These are phyloP conservation scores for Hippotragus niger DNA, from an alignment of 2,113 vertebrate genomes.

Conservation along the genomic window DNA sequence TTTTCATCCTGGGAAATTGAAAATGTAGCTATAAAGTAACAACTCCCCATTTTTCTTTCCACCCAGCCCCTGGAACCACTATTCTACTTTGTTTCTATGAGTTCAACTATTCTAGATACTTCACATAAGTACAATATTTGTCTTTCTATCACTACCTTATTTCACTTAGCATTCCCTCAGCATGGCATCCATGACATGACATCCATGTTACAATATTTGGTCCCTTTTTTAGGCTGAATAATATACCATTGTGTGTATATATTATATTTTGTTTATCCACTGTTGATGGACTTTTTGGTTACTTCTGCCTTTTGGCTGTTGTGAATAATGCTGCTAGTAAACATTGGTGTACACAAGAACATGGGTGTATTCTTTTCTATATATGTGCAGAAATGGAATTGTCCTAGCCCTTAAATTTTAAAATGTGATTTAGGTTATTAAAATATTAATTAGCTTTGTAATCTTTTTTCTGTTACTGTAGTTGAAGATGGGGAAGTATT, in stretches of 20 bases:
- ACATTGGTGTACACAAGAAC: background rate
- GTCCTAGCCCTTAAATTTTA: constrained; percentile 27
- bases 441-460: constrained; percentile 50
- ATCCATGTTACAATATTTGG: background rate
- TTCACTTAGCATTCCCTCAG: background rate
- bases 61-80: background rate
- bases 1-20: background rate
- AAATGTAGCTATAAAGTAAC: background rate
- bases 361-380: constrained; percentile 4
- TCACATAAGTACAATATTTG: background rate
- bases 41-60: background rate
- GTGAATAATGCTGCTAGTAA: background rate
- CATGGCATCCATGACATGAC: background rate
- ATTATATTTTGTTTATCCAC: background rate
- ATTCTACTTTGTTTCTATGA: background rate
- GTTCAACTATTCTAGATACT: background rate
- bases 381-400: background rate
- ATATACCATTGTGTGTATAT: background rate
- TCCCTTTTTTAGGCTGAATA: background rate
- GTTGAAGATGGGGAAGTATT: constrained; percentile 99
- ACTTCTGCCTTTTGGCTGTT: background rate
- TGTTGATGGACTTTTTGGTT: background rate
- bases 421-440: constrained; percentile 7
- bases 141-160: background rate
- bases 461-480: constrained; percentile 74